Evolutionary conservation across 2,888 invertebrate genomes (phyloP).

Genomic region (Thereva nobilitata): DNA sequence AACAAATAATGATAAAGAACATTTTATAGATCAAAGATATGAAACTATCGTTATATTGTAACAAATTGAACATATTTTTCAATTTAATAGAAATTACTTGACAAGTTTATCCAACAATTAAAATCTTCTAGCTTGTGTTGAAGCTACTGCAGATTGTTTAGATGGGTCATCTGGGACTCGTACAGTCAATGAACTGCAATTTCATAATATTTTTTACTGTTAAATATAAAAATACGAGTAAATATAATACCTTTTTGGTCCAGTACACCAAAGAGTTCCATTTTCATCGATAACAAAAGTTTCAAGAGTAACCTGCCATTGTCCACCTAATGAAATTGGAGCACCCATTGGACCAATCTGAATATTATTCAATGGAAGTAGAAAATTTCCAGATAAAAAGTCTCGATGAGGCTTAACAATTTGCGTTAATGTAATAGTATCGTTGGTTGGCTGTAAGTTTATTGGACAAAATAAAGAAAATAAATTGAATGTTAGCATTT

Average conservation of each 20-base stretch:
- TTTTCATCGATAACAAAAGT: slow-evolving; percentile 83
- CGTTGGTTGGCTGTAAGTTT: slow-evolving; percentile 46
- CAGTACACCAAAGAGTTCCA: slow-evolving; percentile 88
- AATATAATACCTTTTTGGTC: slow-evolving; percentile 69
- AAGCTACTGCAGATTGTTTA: slow-evolving; percentile 45
- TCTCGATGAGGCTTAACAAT: slow-evolving; percentile 89
- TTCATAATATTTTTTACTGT: slow-evolving; percentile 61
- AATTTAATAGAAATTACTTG: no score
- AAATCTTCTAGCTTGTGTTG: slow-evolving; percentile 42
- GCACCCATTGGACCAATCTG: slow-evolving; percentile 41
- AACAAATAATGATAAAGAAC: no score
- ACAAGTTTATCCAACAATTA: slow-evolving; percentile 19
- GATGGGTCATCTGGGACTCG: slow-evolving; percentile 57
- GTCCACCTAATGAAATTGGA: slow-evolving; percentile 63
- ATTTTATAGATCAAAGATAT: no score
- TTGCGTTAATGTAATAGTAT: slow-evolving; percentile 68
- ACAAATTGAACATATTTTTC: no score
- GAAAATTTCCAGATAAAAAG: slow-evolving; percentile 91
- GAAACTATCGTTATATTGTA: no score
- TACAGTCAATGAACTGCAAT: slow-evolving; percentile 52
- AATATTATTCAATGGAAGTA: slow-evolving; percentile 60
- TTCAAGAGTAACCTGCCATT: slow-evolving; percentile 79
- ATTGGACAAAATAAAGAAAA: not conserved
- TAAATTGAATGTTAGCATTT: not conserved
- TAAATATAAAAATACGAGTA: slow-evolving; percentile 62